phyloP scores from a whole-genome alignment of 2,888 invertebrate genomes.

The Hyposoter dolosus region DNA sequence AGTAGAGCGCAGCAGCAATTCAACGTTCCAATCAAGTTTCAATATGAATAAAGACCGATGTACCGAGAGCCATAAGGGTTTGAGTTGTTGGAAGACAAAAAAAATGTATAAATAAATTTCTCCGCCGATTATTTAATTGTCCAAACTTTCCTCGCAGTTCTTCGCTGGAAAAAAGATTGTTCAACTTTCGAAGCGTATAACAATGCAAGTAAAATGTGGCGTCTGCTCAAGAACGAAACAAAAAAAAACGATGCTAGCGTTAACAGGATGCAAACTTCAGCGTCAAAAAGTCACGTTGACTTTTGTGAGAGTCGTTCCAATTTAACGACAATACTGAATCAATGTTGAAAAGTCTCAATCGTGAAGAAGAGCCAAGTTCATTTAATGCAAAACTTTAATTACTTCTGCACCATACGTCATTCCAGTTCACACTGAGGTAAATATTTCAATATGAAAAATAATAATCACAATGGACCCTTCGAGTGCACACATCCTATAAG shows the following conservation, averaged over 20 bases:
- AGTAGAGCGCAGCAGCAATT: background rate
- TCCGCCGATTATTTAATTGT: background rate
- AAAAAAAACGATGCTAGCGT: background rate
- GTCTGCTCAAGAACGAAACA: background rate
- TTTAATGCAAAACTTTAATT: slow-evolving; percentile 20
- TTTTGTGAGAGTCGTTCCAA: slow-evolving; percentile 34
- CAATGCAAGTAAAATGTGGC: background rate
- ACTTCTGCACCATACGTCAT: slow-evolving; percentile 4
- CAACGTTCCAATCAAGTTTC: slow-evolving; percentile 4
- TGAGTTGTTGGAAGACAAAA: background rate
- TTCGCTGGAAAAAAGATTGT: background rate
- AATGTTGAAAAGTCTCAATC: slow-evolving; percentile 29
- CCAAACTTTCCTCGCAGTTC: background rate
- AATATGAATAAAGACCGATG: background rate
- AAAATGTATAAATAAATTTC: background rate
- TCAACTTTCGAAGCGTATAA: background rate
- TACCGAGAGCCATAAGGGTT: background rate
- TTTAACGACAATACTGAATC: slow-evolving; percentile 22
- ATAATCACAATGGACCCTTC: background rate
- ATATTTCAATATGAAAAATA: background rate
- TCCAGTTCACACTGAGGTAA: background rate
- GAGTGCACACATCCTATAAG: too few species aligned
- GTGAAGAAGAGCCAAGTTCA: background rate
- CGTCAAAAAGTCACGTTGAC: background rate
- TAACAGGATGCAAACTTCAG: background rate